Evolutionary conservation across 2,797 vertebrate species (phyloP).

Genomic region (Brachyalestes nurse): DNA sequence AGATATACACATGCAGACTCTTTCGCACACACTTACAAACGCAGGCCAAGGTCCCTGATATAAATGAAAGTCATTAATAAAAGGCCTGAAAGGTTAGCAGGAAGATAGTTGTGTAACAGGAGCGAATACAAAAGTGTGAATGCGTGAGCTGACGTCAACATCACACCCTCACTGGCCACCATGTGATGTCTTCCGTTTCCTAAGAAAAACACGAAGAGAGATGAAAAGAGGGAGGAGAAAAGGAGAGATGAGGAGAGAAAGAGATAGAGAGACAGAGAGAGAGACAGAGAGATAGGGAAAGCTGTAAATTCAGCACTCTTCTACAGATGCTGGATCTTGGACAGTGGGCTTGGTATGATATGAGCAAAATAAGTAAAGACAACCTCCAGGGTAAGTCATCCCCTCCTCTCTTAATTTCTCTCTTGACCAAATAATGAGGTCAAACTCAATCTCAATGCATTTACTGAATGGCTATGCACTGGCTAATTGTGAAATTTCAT

Average conservation of each 20-base stretch:
- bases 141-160: slow-evolving; percentile 51
- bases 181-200: background rate
- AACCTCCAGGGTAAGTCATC: background rate
- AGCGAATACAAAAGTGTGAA: slow-evolving; percentile 32
- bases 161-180: slow-evolving; percentile 59
- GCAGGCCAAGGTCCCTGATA: slow-evolving; percentile 76
- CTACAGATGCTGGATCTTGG: background rate
- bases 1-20: slow-evolving; percentile 33
- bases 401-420: slow-evolving; percentile 7
- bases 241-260: slow-evolving; percentile 14
- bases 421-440: background rate
- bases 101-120: slow-evolving; percentile 26
- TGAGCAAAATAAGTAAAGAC: background rate
- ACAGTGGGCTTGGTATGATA: background rate
- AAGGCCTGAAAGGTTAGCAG: slow-evolving; percentile 63
- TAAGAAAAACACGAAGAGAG: background rate
- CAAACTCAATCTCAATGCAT: background rate
- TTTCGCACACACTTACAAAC: slow-evolving; percentile 3
- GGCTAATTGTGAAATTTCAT: background rate
- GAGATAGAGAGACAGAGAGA: slow-evolving; percentile 23
- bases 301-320: background rate
- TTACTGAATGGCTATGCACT: background rate
- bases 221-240: background rate
- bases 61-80: slow-evolving; percentile 98
- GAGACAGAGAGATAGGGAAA: slow-evolving; percentile 11